phyloP scores from a whole-genome alignment of 64 coral and sea anemone genomes.

The Actinia equina region DNA sequence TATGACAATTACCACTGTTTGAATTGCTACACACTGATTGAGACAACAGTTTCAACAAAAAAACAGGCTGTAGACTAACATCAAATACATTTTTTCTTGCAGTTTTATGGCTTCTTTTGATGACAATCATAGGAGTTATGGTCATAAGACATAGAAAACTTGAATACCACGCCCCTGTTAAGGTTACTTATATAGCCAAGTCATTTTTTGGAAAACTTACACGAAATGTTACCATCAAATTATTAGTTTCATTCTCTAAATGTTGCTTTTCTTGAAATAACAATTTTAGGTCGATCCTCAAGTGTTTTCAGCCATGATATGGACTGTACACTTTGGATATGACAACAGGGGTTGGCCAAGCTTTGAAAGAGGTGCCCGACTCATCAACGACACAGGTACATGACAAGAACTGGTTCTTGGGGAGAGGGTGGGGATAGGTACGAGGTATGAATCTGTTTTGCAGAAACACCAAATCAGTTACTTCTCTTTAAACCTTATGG shows the following conservation, averaged over 20 bases:
- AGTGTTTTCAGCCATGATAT: slow-evolving; percentile 89
- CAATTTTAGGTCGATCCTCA: slow-evolving; percentile 45
- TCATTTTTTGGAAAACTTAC: too few species aligned
- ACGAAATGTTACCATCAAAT: too few species aligned
- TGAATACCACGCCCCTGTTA: background rate
- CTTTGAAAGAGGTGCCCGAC: slow-evolving; percentile 88
- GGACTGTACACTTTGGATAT: slow-evolving; percentile 99
- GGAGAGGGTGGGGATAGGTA: background rate
- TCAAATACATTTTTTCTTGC: background rate
- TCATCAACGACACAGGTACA: slow-evolving; percentile 87
- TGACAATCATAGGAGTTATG: background rate
- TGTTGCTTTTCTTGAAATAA: background rate
- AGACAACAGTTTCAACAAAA: too few species aligned
- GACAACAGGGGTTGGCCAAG: slow-evolving; percentile 94
- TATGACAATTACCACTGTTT: too few species aligned
- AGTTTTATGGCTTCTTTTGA: background rate
- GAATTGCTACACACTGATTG: too few species aligned
- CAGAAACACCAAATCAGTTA: background rate
- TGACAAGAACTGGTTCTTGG: background rate
- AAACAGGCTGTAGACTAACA: too few species aligned
- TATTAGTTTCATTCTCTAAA: too few species aligned
- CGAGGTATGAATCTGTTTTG: background rate
- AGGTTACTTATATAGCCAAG: background rate
- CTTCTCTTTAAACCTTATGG: too few species aligned
- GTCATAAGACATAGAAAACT: background rate